Evolutionary conservation across 2,113 vertebrate species (phyloP), one percentile per base, ranked within the genome.

Genomic region (Panthera uncia): DNA sequence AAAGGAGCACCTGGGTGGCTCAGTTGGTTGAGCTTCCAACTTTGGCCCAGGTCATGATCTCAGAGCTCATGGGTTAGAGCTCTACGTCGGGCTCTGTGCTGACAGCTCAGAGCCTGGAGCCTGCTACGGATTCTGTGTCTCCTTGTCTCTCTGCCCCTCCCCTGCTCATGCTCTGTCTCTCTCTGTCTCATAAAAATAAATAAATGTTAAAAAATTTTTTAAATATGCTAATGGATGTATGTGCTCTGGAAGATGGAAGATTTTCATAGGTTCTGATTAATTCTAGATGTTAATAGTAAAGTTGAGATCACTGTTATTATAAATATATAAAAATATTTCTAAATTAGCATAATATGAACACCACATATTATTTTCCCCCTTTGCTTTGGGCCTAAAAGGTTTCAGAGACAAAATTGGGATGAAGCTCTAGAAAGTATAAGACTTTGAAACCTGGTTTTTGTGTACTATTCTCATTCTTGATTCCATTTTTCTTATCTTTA

Each of bases 341-440:
- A 61, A 83, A n/a, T 71, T 36, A n/a, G 14, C 21, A 21, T 83
- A 73, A 92, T 3, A 36, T 61, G 23, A 15, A 89, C 23, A 82
- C 29, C 33, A 5, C 13, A 66, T 41, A 80, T 63, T 4, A 74
- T 80, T 88, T 79, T 8, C 29, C 29, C 31, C 12, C 3, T 48
- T 6, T 52, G 16, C 41, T 55, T 79, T 41, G n/a, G 66, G 23
- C 78, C 41, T 92, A 69, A 57, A 81, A 45, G 38, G 18, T 50
- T 78, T 71, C 36, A 94, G 33, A 71, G 33, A 25, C 57, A 82
- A 76, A 94, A 82, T 15, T 55, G 8, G 65, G 41, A 84, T 74
- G 12, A 15, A 97, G n/a, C 23, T 86, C 15, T 55, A 89, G 66
- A 63, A 94, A 97, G 50, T 52, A 57, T 48, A 19, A 95, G n/a